Evolutionary conservation across 2,888 invertebrate genomes (phyloP).

Genomic region (Chrysolina oricalcia): DNA sequence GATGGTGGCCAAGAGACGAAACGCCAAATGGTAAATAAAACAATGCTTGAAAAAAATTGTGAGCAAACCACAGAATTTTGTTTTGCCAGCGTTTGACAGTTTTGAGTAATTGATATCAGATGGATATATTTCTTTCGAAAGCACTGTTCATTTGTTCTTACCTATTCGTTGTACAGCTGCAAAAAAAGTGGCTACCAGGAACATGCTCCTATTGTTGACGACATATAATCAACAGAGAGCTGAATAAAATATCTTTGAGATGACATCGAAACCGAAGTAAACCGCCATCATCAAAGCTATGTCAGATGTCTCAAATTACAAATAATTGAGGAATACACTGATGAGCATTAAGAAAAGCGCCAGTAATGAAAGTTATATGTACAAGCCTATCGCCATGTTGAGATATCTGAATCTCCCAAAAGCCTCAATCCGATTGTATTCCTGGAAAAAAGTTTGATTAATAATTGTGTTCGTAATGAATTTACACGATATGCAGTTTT

Average conservation of each 20-base stretch:
- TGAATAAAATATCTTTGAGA: conserved; percentile 78
- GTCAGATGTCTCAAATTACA: conserved; percentile 75
- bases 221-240: conserved; percentile 76
- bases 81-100: too few relatives aligned
- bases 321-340: conserved; percentile 77
- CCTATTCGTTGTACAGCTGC: conserved; percentile 80
- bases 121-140: too few relatives aligned
- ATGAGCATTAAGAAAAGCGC: conserved; percentile 81
- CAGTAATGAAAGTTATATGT: conserved; percentile 80
- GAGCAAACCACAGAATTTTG: too few relatives aligned
- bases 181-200: conserved; percentile 78
- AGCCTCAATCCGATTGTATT: conserved; percentile 70
- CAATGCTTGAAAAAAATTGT: too few relatives aligned
- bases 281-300: conserved; percentile 81
- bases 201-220: conserved; percentile 78
- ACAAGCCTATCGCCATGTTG: conserved; percentile 81
- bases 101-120: too few relatives aligned
- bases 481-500: too few relatives aligned
- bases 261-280: conserved; percentile 80
- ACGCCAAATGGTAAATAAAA: too few relatives aligned
- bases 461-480: too few relatives aligned
- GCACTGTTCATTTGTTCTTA: conserved; percentile 69
- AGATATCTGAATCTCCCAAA: conserved; percentile 79
- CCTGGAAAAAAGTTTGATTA: not conserved
- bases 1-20: too few relatives aligned